Conservation (phyloP, 2,113 vertebrate species). For the Tursiops truncatus region DNA sequence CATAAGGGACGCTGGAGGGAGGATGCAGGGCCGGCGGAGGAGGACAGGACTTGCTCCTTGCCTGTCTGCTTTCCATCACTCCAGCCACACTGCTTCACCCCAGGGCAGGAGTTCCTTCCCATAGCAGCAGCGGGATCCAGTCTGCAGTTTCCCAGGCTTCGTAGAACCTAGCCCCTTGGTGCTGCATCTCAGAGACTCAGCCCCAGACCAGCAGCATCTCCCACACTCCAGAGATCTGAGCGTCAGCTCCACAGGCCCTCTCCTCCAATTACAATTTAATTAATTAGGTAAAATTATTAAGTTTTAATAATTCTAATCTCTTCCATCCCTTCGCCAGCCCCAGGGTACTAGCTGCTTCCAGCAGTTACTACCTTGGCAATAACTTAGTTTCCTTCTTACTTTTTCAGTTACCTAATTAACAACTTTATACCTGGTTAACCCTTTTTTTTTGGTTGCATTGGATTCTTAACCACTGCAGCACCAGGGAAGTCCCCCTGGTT, state of each 20-base stretch:
- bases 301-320: neutral
- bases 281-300: neutral
- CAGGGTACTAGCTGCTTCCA: neutral
- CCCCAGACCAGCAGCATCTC: rapidly evolving
- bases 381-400: neutral
- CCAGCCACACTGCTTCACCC: neutral
- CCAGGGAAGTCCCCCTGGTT: neutral
- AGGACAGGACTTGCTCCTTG: too few relatives aligned
- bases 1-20: neutral
- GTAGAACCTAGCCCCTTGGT: neutral
- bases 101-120: neutral
- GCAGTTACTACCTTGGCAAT: neutral
- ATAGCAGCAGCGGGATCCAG: neutral
- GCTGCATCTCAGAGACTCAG: neutral
- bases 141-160: too few relatives aligned
- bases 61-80: rapidly evolving
- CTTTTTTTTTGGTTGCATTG: too few relatives aligned
- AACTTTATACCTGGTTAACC: neutral
- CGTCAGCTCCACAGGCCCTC: rapidly evolving
- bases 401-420: neutral
- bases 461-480: too few relatives aligned
- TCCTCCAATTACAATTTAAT: neutral
- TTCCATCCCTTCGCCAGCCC: neutral
- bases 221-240: too few relatives aligned
- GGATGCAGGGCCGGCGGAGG: too few relatives aligned